Base-by-base conservation (phyloP, 2,888 invertebrate genomes). In the Phaonia tiefii region DNA sequence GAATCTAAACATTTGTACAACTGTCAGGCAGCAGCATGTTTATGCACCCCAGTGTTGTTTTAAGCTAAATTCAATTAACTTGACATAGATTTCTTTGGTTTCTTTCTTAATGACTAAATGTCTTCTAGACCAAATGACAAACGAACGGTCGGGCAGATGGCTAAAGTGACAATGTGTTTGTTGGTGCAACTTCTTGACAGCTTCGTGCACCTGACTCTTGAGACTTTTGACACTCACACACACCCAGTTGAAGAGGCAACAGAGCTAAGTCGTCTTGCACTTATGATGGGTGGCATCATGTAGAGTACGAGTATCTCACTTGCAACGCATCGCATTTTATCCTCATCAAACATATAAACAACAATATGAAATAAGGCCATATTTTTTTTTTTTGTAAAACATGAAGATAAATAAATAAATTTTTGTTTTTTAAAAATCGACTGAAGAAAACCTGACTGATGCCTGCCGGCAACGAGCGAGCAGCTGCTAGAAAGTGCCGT, bases 281-380 rank as follows among this genome's bases (percentile, higher is more conserved):
- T 31, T 31, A 8, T 31, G 20, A 20, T 51, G 3, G n/a, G n/a
- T n/a, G n/a, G n/a, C n/a, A n/a, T n/a, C n/a, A n/a, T n/a, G n/a
- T n/a, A n/a, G n/a, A n/a, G n/a, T n/a, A n/a, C n/a, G n/a, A n/a
- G n/a, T n/a, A n/a, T n/a, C n/a, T n/a, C 51, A 20, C 4, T 22
- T 2, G 20, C 51, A 51, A 1, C 46, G 5, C 51, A 17, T 7
- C 51, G 22, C 13, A 54, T 22, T 54, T 54, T 25, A 54, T 54
- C 13, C 25, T 13, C 54, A 22, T 25, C 54, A 25, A 13, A 54
- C 13, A 54, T 54, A 54, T n/a, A n/a, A n/a, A n/a, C n/a, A 54
- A 54, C 54, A 54, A 54, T 25, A 25, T 25, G 25, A 46, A 54
- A 54, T 54, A 22, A 54, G 54, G 54, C 54, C 54, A 54, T 54